Base-by-base conservation (phyloP, 2,888 invertebrate genomes). In the Agriopis leucophaearia region DNA sequence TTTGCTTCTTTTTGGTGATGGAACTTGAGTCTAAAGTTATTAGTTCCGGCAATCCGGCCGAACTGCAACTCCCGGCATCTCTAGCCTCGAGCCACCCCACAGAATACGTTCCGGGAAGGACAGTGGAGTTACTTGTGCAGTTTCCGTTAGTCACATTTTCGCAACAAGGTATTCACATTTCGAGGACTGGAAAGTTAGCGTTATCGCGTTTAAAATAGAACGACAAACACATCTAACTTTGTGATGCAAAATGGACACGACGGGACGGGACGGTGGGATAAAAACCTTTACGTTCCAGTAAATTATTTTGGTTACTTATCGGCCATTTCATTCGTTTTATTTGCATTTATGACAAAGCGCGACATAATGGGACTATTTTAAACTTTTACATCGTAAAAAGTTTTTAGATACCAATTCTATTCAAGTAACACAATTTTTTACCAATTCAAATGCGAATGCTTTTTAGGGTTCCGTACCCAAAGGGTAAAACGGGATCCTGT, bases 141-240 rank as follows among this genome's bases (percentile, higher is more conserved):
- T 93, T 92, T 93, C 92, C 92, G 92, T 86, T 92, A 93, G 93
- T 92, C 92, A 92, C 93, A 94, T 93, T 94, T 93, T 92, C 91
- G 86, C 93, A 89, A 94, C 93, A 94, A 92, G 92, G 90, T 91
- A 94, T 93, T 94, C 93, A 92, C 93, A 94, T 94, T 94, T 92
- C 88, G 92, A 92, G 92, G 86, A 89, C 90, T 91, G 89, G 88
- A 89, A 92, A 93, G 92, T 92, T 93, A 86, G 90, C 91, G 89
- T 92, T 94, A 93, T 93, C 93, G 92, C 88, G 86, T 93, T 91
- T 92, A 90, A 93, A 93, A 94, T 92, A 90, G 91, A 90, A 91
- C 92, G 90, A 88, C 91, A 89, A 88, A 88, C 90, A 88, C 89
- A 91, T 92, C 88, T 89, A 92, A 91, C 93, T 94, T 92, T 91